These are phyloP conservation scores for Melanogrammus aeglefinus DNA, from an alignment of 2,797 vertebrate genomes.

Conservation along the genomic window DNA sequence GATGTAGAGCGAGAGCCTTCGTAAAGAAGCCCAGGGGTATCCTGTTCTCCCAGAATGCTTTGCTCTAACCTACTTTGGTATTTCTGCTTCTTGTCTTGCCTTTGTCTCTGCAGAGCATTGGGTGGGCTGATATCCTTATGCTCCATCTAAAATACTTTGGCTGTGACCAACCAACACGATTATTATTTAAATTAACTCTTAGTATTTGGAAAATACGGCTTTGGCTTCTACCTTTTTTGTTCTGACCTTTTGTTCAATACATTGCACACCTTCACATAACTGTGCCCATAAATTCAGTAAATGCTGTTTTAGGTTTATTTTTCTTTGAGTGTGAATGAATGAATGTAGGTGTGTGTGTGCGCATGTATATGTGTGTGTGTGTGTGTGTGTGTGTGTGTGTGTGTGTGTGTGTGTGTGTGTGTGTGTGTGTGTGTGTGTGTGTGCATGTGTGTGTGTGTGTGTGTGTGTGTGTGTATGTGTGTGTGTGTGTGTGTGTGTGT, in stretches of 20 bases:
- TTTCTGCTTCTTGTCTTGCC: slow-evolving; percentile 69
- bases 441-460: slow-evolving; percentile 20
- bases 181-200: not conserved
- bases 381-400: too few species aligned
- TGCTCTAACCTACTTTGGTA: slow-evolving; percentile 79
- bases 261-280: not conserved
- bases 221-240: not conserved
- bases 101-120: slow-evolving; percentile 66
- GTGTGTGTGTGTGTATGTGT: not conserved
- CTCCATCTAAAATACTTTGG: slow-evolving; percentile 31
- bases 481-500: slow-evolving; percentile 6
- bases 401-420: not conserved
- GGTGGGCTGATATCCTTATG: slow-evolving; percentile 51
- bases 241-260: not conserved
- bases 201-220: not conserved
- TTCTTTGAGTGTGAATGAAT: too few species aligned
- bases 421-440: slow-evolving; percentile 9
- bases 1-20: slow-evolving; percentile 47
- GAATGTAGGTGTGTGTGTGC: slow-evolving; percentile 8
- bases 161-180: not conserved
- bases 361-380: not conserved
- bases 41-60: slow-evolving; percentile 75
- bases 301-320: not conserved
- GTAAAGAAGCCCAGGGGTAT: slow-evolving; percentile 71
- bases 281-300: not conserved